Percentiles rank a stretch among this genome's conserved stretches.
phyloP scores from a whole-genome alignment of 2,888 invertebrate species.

The Amorpha juglandis region DNA sequence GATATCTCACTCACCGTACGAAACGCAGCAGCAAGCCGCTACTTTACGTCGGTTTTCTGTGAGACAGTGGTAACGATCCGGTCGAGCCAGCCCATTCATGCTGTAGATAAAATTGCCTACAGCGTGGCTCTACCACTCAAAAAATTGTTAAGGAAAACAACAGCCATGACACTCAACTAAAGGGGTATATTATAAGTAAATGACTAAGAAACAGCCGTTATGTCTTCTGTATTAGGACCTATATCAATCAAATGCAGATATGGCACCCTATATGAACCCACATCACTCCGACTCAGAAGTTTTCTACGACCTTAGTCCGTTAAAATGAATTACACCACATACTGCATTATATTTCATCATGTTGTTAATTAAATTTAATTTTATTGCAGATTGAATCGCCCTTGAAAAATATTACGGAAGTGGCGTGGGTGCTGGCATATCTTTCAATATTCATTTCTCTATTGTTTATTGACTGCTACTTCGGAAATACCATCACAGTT shows the following conservation, averaged over 20 bases:
- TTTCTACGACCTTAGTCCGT: too few species aligned
- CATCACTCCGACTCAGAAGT: not conserved
- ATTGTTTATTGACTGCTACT: slow-evolving; percentile 60
- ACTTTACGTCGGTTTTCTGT: too few species aligned
- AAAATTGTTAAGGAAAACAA: too few species aligned
- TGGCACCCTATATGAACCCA: not conserved
- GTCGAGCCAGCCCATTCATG: too few species aligned
- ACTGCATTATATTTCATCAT: not conserved
- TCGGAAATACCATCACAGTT: slow-evolving; percentile 55
- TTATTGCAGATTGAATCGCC: slow-evolving; percentile 58
- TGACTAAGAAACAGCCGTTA: not conserved
- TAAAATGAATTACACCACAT: too few species aligned
- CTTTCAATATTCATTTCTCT: slow-evolving; percentile 46
- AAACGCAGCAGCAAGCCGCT: too few species aligned
- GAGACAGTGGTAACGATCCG: too few species aligned
- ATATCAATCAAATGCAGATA: not conserved
- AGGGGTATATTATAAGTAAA: too few species aligned
- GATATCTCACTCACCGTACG: too few species aligned
- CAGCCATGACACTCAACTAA: too few species aligned
- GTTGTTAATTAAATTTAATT: not conserved
- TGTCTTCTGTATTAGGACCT: not conserved
- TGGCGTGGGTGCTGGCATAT: slow-evolving; percentile 55
- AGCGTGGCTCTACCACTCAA: too few species aligned
- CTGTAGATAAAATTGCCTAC: too few species aligned
- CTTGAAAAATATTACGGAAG: slow-evolving; percentile 46